These are phyloP conservation scores for Nomada ruficornis DNA, from an alignment of 2,888 invertebrate species.

Conservation along the genomic window DNA sequence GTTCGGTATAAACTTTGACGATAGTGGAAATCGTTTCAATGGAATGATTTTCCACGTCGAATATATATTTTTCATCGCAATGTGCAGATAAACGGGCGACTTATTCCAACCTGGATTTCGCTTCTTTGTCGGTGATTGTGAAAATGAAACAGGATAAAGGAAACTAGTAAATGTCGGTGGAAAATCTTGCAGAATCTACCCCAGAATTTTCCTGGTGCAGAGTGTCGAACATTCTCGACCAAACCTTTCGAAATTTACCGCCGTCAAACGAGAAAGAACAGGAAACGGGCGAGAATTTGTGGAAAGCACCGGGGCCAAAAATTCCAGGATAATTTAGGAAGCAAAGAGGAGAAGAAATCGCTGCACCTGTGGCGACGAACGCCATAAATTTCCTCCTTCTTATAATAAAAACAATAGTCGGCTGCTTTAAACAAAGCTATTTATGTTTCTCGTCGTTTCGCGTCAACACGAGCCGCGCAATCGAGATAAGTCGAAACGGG, in stretches of 20 bases:
- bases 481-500: not conserved
- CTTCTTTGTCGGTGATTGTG: not conserved
- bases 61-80: not conserved
- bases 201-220: slow-evolving; percentile 12
- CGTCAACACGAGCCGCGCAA: not conserved
- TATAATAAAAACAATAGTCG: not conserved
- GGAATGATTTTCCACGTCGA: not conserved
- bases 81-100: not conserved
- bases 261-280: not conserved
- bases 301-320: slow-evolving; percentile 11
- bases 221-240: slow-evolving; percentile 2
- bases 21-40: not conserved
- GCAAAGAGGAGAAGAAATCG: not conserved
- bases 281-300: slow-evolving; percentile 6
- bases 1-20: not conserved
- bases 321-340: slow-evolving; percentile 20
- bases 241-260: slow-evolving; percentile 11
- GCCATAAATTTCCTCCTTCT: not conserved
- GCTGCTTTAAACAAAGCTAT: not conserved
- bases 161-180: not conserved
- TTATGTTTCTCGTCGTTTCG: not conserved
- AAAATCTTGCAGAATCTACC: not conserved
- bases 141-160: not conserved
- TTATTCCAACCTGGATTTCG: slow-evolving; percentile 1
- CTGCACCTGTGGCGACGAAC: not conserved